Base-by-base conservation (phyloP, 1,140 invertebrate genomes). In the Drosophila littoralis region DNA sequence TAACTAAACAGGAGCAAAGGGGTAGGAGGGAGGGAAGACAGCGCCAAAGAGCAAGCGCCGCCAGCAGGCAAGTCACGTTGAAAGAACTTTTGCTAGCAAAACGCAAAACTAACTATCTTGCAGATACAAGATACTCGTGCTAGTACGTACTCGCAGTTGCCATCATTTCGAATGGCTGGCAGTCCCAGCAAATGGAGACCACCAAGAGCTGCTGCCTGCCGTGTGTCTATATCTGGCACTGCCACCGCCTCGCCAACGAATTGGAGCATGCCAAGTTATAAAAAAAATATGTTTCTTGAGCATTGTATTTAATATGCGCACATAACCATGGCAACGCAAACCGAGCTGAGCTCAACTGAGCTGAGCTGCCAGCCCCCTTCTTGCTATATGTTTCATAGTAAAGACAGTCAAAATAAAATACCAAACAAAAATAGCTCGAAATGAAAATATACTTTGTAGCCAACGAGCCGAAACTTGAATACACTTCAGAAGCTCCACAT, bases 181-280 rank as follows among this genome's bases (percentile, higher is more conserved):
- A 70, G 50, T 63, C 40, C 57, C 66, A 72, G 45, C 50, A 68
- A 79, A 70, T 59, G 54, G 61, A 82, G 75, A 82, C 57, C 52
- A 51, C 60, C 46, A 65, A 46, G 45, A 58, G 61, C 58, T 43
- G 58, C 52, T 63, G 58, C 46, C 38, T 28, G 42, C 13, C 42
- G 46, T 17, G 28, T 48, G 10, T 48, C 46, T 48, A 48, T 22
- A 48, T 22, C 50, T 52, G 50, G 28, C 22, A 50, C 58, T 54
- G 63, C 54, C 63, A 43, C 61, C 61, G 77, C 79, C 79, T 81
- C 79, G 66, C 69, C 74, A 75, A 73, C 79, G 84, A 88, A 89
- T 81, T 89, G 75, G 84, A 89, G 84, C 84, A 89, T 85, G 85
- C 77, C 84, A 79, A 89, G 84, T 77, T 89, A 77, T 89, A 90